Percentiles rank a stretch among this genome's conserved stretches.
These are phyloP conservation scores for Tenthredo livida DNA, from an alignment of 2,888 invertebrate genomes.

Conservation along the genomic window DNA sequence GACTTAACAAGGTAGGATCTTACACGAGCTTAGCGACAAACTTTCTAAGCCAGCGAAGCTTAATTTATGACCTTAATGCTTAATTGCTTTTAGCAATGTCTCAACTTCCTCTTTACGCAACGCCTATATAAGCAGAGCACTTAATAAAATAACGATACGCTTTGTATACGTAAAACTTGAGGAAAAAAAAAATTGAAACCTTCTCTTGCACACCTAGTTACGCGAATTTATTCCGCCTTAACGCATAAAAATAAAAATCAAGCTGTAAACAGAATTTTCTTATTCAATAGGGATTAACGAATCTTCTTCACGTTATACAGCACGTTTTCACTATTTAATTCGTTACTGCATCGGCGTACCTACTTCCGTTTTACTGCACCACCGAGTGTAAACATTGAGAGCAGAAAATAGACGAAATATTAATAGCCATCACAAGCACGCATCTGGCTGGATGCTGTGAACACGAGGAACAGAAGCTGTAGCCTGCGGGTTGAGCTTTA, in stretches of 20 bases:
- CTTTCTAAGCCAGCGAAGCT: constrained; percentile 22
- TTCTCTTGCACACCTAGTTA: neutral
- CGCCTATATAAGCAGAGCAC: neutral
- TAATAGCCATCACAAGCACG: constrained; percentile 64
- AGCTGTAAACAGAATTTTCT: neutral
- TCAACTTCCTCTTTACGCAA: constrained; percentile 16
- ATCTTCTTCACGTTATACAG: neutral
- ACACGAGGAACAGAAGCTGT: constrained; percentile 4
- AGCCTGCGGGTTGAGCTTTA: constrained; percentile 17
- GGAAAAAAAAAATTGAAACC: neutral
- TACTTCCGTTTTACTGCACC: constrained; percentile 62
- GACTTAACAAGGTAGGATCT: constrained; percentile 19
- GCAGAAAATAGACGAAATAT: constrained; percentile 69
- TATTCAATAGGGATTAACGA: neutral
- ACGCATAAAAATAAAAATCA: neutral
- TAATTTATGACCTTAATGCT: constrained; percentile 39
- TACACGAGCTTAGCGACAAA: neutral
- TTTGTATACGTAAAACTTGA: neutral
- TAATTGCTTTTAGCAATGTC: constrained; percentile 27
- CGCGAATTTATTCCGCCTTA: neutral
- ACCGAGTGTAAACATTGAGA: constrained; percentile 68
- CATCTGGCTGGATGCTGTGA: constrained; percentile 58
- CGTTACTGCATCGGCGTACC: constrained; percentile 38
- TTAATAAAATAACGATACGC: constrained; percentile 8
- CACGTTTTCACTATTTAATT: neutral